phyloP scores from a whole-genome alignment of 2,888 invertebrate species.

The Polydrusus tereticollis region DNA sequence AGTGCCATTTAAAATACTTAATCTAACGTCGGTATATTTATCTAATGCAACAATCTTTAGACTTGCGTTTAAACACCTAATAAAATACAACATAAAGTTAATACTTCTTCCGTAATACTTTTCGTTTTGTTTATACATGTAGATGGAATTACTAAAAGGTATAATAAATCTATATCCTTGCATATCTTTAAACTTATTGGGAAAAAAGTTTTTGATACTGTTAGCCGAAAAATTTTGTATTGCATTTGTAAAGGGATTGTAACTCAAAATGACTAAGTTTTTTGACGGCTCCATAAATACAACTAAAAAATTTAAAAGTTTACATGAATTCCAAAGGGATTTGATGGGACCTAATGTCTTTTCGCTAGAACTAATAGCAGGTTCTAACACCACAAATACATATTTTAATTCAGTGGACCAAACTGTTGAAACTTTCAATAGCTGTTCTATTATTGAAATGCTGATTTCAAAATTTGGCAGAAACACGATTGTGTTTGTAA shows the following conservation, averaged over 20 bases:
- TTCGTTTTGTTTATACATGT: neutral
- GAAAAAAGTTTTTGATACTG: slow-evolving; percentile 7
- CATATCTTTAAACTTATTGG: slow-evolving; percentile 17
- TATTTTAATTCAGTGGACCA: slow-evolving; percentile 1
- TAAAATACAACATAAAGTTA: slow-evolving; percentile 15
- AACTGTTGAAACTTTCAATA: neutral
- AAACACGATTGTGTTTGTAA: neutral
- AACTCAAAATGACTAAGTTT: neutral
- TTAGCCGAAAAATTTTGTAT: neutral
- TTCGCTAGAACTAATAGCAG: neutral
- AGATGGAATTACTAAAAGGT: neutral
- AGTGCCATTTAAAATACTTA: neutral
- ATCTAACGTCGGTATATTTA: neutral
- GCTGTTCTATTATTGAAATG: neutral
- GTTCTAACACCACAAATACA: neutral
- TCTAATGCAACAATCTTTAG: neutral
- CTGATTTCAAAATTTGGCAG: neutral
- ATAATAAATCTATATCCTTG: slow-evolving; percentile 3
- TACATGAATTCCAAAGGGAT: neutral
- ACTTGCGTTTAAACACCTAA: slow-evolving; percentile 18
- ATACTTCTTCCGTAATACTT: slow-evolving; percentile 5
- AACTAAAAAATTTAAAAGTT: slow-evolving; percentile 1
- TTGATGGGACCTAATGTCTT: neutral
- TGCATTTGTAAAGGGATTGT: slow-evolving; percentile 10
- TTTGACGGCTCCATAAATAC: neutral